Percentiles rank a stretch among this genome's conserved stretches.
phyloP scores from a whole-genome alignment of 2,113 vertebrate genomes.

The Meleagris gallopavo region DNA sequence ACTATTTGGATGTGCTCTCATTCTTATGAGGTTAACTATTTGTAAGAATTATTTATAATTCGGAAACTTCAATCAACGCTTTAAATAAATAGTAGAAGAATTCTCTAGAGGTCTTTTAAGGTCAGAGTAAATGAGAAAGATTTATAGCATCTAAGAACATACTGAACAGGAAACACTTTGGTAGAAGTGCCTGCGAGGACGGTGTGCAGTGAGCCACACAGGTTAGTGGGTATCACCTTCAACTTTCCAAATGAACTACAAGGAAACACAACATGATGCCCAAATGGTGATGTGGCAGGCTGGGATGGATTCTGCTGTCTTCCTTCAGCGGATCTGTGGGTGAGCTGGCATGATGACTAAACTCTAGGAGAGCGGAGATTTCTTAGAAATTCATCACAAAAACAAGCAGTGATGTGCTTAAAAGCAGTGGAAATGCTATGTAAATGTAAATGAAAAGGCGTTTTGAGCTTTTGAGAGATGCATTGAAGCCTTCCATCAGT shows the following conservation, averaged over 20 bases:
- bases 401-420: background rate
- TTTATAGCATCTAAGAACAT: background rate
- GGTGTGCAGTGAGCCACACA: background rate
- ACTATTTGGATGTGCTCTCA: background rate
- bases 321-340: background rate
- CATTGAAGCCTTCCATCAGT: background rate
- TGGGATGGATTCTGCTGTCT: background rate
- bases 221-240: background rate
- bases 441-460: background rate
- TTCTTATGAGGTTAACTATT: background rate
- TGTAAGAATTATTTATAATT: background rate
- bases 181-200: background rate
- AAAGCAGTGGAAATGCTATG: background rate
- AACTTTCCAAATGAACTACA: background rate
- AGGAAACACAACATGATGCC: background rate
- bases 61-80: background rate
- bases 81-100: slow-evolving; percentile 41
- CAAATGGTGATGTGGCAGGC: background rate
- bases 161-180: background rate
- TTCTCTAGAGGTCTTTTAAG: background rate
- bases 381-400: background rate
- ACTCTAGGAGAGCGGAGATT: background rate
- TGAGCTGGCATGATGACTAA: background rate
- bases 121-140: background rate
- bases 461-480: background rate